A percentile compares a stretch with the other conserved stretches of the same genome.
phyloP scores from a whole-genome alignment of 2,797 vertebrate species.

The Notolabrus celidotus region DNA sequence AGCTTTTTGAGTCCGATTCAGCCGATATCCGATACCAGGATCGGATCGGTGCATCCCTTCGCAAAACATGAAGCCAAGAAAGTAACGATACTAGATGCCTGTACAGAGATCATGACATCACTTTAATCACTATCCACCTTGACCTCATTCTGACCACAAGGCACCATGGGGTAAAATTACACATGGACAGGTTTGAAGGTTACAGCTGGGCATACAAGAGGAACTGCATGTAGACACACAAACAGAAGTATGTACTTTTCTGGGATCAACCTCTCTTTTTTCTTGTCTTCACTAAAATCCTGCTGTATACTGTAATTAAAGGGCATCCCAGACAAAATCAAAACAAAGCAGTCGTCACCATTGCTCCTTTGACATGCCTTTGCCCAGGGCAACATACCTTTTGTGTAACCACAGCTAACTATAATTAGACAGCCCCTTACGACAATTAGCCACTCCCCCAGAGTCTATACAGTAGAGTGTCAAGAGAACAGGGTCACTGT shows the following conservation, averaged over 20 bases:
- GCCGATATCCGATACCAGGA: too few species aligned
- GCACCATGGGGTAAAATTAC: slow-evolving; percentile 48
- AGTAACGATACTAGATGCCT: neutral
- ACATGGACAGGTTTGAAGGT: slow-evolving; percentile 48
- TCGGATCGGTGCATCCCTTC: too few species aligned
- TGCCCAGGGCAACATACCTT: slow-evolving; percentile 59
- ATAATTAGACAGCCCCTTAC: slow-evolving; percentile 64
- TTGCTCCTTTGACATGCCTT: slow-evolving; percentile 68
- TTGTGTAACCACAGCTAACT: slow-evolving; percentile 39
- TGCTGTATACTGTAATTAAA: slow-evolving; percentile 65
- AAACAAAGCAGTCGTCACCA: slow-evolving; percentile 64
- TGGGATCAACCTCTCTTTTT: neutral
- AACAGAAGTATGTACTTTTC: neutral
- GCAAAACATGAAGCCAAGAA: neutral
- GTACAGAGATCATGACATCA: neutral
- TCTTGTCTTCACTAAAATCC: slow-evolving; percentile 42
- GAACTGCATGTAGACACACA: slow-evolving; percentile 15
- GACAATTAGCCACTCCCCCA: slow-evolving; percentile 49
- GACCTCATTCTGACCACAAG: slow-evolving; percentile 41
- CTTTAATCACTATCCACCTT: slow-evolving; percentile 19
- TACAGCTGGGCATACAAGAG: slow-evolving; percentile 14
- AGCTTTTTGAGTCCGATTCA: too few species aligned
- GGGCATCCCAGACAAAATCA: slow-evolving; percentile 53
- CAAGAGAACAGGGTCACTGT: neutral
- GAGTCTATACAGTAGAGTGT: slow-evolving; percentile 25